Conservation (phyloP, 2,888 invertebrate species). For the Aphidoletes aphidimyza region DNA sequence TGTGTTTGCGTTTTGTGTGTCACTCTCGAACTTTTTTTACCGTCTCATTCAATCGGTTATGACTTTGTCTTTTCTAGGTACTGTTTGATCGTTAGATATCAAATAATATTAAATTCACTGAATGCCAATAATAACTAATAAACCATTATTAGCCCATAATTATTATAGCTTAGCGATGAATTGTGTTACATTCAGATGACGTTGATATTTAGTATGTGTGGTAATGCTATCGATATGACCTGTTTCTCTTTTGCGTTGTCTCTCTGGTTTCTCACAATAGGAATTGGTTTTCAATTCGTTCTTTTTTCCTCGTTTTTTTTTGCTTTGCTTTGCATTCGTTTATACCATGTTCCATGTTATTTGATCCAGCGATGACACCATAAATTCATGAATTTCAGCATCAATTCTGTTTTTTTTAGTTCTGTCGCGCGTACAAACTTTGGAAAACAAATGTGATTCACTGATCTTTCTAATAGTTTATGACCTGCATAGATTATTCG, state of each 20-base stretch:
- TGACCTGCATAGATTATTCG: neutral
- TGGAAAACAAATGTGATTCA: too few relatives aligned
- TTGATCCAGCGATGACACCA: conserved; percentile 1
- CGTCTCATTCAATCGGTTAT: neutral
- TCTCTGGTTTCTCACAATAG: too few relatives aligned
- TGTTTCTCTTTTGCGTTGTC: neutral
- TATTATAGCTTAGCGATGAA: conserved; percentile 38
- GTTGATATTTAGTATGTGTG: neutral
- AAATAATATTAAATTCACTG: conserved; percentile 37
- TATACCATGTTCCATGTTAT: neutral
- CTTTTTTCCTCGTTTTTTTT: neutral
- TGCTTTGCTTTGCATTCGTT: neutral
- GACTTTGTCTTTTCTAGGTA: conserved; percentile 20
- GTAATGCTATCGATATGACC: neutral
- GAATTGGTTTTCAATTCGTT: neutral
- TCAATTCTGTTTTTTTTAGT: too few relatives aligned
- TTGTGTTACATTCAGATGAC: neutral
- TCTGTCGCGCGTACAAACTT: too few relatives aligned
- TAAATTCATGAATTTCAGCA: conserved; percentile 24
- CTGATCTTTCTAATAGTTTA: neutral
- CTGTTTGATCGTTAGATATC: neutral
- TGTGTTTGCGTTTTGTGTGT: neutral
- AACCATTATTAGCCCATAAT: conserved; percentile 45
- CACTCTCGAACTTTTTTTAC: conserved; percentile 14
- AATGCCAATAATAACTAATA: conserved; percentile 43